Evolutionary conservation across 2,888 invertebrate genomes (phyloP), one percentile per base, ranked within the genome.

Genomic region (Malachius bipustulatus): DNA sequence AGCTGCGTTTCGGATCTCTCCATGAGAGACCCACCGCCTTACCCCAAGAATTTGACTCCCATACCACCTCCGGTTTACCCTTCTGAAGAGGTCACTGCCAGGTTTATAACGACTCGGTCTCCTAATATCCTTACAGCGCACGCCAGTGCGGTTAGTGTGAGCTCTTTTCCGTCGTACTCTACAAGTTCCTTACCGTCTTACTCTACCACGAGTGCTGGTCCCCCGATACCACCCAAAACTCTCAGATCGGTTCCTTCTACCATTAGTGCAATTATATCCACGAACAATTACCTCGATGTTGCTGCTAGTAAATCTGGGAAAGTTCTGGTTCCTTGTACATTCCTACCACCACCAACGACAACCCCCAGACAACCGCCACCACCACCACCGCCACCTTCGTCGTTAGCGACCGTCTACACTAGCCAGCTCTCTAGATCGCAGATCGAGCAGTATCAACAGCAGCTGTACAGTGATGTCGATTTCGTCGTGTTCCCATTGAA

Each of bases 401-500:
- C 77, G 27, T 66, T 82, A 3, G 80, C 84, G 1, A 81, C 82
- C 0, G 73, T 78, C 1, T 79, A 78, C 49, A 72, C 77, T 19
- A 74, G 73, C 47, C 78, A 80, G 48, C 62, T 81, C 28, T 76
- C 78, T 0, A 66, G 77, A 11, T 77, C 78, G 14, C 88, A 87
- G 55, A 79, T 88, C 41, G 84, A 87, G 43, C 80, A 85, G 52
- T 90, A 87, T 52, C 83, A 87, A 50, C 85, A 87, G 53, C 89
- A 89, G 55, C 69, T 90, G 37, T 87, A 85, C 51, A 89, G 89
- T 40, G 89, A 90, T 54, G 85, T 87, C 2, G 89, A 90, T 61
- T 90, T 87, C 54, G 89, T 90, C 4, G 85, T 89, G 57, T 90
- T 88, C 54, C 89, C 89, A 1, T 61, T 88, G 41, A 88, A 88